Base-by-base conservation (phyloP, 2,888 invertebrate genomes). In the Andrena dorsata region DNA sequence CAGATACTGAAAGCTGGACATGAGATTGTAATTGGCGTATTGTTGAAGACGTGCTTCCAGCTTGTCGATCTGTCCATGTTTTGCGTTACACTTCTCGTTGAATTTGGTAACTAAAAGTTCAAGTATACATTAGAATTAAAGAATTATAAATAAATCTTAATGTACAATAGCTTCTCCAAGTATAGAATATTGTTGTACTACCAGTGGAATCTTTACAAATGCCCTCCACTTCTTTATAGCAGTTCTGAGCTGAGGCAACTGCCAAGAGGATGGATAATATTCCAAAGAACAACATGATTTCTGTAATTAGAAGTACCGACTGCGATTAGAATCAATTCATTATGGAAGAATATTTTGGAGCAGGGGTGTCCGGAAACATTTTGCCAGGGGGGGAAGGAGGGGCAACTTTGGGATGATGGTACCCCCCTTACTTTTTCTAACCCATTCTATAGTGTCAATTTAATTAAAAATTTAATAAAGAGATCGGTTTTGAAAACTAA, bases 1-100 rank as follows among this genome's bases (percentile, higher is more conserved):
- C 10, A 98, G 94, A 89, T 96, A 97, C 82, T 97, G 96, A 90
- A 96, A 97, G 0, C 97, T 97, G n/a, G 96, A 95, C 72, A 95
- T 95, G 41, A 98, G 94, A 87, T 97, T 96, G 1, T 95, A 94
- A 89, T 96, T 96, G 60, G 95, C 95, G 91, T 95, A 97, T 26
- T 90, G 88, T 88, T 95, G 95, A 0, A 95, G 69, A 91, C 95
- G 93, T 90, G 94, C 81, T 80, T 94, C 88, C 4, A 96, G 94
- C 4, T 93, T 92, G 0, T 95, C 94, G 84, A 96, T 95, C 35
- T 95, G 95, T 13, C 96, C 96, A 92, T 96, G 97, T 60, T 95
- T 94, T 0, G 97, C 95, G 91, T 96, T 96, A 94, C 97, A 97
- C 74, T 95, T 94, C 10, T 86, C 76, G 16, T 91, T 63, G 10